Conservation (phyloP, 1,140 invertebrate genomes). For the Drosophila rufa region DNA sequence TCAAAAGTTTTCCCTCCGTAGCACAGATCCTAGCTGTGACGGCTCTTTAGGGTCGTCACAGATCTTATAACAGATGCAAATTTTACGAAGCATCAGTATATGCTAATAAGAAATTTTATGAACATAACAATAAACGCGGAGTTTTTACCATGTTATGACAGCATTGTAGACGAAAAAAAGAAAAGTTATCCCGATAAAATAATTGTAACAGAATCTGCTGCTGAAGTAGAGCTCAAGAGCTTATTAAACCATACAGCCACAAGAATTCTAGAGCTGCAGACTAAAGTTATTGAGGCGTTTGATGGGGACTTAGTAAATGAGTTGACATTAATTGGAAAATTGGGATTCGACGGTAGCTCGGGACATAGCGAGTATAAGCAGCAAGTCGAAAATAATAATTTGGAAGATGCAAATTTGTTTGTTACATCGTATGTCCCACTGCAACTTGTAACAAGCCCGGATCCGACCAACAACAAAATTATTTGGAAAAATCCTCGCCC, state of each 20-base stretch:
- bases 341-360: slow-evolving; percentile 17
- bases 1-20: too few relatives aligned
- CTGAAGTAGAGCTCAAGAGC: slow-evolving; percentile 11
- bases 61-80: slow-evolving; percentile 24
- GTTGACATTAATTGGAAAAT: slow-evolving; percentile 18
- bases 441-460: slow-evolving; percentile 3
- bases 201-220: slow-evolving; percentile 13
- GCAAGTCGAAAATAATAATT: slow-evolving; percentile 15
- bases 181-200: slow-evolving; percentile 30
- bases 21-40: too few relatives aligned
- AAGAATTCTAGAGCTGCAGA: slow-evolving; percentile 13
- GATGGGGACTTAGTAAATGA: slow-evolving; percentile 16
- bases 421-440: slow-evolving; percentile 10
- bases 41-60: too few relatives aligned
- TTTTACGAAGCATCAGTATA: slow-evolving; percentile 23
- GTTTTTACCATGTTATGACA: slow-evolving; percentile 21
- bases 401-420: slow-evolving; percentile 6
- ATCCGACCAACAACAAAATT: slow-evolving; percentile 10
- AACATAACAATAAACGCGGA: slow-evolving; percentile 12
- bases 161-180: slow-evolving; percentile 18
- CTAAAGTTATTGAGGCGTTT: slow-evolving; percentile 13
- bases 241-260: slow-evolving; percentile 9
- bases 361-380: slow-evolving; percentile 17
- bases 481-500: slow-evolving; percentile 18
- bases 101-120: slow-evolving; percentile 17